These are phyloP conservation scores for Tragelaphus eurycerus DNA, from an alignment of 2,797 vertebrate species.

Conservation along the genomic window DNA sequence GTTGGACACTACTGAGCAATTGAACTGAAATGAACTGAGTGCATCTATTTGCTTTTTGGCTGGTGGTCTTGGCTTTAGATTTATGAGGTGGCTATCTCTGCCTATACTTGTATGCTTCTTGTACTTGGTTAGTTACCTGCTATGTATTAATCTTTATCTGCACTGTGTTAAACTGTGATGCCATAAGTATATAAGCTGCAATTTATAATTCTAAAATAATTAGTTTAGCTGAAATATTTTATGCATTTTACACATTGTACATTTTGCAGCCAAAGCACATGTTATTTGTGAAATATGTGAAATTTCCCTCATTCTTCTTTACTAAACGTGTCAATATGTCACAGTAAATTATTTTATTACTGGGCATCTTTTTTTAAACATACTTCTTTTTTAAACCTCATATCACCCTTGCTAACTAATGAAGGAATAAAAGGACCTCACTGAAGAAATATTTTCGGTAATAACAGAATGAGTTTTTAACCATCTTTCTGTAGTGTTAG, in stretches of 20 bases:
- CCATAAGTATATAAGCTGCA: background rate
- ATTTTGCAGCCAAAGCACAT: background rate
- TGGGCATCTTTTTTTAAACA: background rate
- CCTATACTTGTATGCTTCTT: background rate
- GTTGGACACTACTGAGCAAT: accelerated
- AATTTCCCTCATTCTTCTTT: background rate
- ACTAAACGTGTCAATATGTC: background rate
- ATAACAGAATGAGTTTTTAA: background rate
- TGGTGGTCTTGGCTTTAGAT: background rate
- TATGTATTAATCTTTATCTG: background rate
- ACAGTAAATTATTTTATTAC: background rate
- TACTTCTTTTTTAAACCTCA: background rate
- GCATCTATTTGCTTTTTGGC: background rate
- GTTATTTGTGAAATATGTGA: background rate
- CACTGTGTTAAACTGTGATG: background rate
- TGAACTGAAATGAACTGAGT: background rate
- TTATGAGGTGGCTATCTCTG: background rate
- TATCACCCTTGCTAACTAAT: background rate
- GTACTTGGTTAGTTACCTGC: background rate
- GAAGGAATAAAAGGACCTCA: background rate
- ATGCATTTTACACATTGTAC: background rate
- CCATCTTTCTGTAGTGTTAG: background rate
- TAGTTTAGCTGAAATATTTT: background rate
- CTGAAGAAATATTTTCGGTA: background rate
- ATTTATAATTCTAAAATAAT: background rate